These are phyloP conservation scores for Brotula barbata DNA, from an alignment of 2,797 vertebrate species.

Conservation along the genomic window DNA sequence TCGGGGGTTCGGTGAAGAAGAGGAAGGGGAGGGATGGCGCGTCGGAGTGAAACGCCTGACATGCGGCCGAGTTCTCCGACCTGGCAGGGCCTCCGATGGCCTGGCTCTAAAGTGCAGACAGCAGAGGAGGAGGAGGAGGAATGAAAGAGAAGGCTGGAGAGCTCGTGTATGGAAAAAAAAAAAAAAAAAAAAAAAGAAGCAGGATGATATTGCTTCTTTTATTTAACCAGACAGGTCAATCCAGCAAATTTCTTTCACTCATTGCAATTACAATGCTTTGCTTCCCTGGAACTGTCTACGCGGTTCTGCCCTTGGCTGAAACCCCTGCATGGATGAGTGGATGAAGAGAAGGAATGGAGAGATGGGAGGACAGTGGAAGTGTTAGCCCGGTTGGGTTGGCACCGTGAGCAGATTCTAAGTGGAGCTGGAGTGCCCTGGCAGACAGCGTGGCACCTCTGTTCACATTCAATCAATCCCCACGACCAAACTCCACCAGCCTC, in stretches of 20 bases:
- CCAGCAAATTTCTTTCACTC: conserved; percentile 31
- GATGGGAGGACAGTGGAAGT: conserved; percentile 35
- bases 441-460: conserved; percentile 66
- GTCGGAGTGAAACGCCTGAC: conserved; percentile 63
- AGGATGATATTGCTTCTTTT: conserved; percentile 29
- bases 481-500: conserved; percentile 23
- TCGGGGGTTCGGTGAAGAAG: conserved; percentile 41
- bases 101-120: conserved; percentile 43
- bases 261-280: conserved; percentile 42
- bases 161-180: conserved; percentile 35
- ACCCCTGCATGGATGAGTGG: conserved; percentile 19
- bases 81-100: conserved; percentile 57
- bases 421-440: conserved; percentile 54
- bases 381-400: conserved; percentile 49
- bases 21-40: conserved; percentile 48
- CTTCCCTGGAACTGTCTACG: conserved; percentile 31
- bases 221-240: conserved; percentile 54
- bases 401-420: conserved; percentile 56
- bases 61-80: conserved; percentile 56
- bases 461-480: conserved; percentile 61
- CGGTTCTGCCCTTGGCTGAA: conserved; percentile 46
- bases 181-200: background rate
- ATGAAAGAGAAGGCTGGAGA: conserved; percentile 33
- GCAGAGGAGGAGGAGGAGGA: conserved; percentile 33
- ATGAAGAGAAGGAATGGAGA: conserved; percentile 22